phyloP scores from a whole-genome alignment of 1,140 invertebrate species.

The Lordiphosa collinella region DNA sequence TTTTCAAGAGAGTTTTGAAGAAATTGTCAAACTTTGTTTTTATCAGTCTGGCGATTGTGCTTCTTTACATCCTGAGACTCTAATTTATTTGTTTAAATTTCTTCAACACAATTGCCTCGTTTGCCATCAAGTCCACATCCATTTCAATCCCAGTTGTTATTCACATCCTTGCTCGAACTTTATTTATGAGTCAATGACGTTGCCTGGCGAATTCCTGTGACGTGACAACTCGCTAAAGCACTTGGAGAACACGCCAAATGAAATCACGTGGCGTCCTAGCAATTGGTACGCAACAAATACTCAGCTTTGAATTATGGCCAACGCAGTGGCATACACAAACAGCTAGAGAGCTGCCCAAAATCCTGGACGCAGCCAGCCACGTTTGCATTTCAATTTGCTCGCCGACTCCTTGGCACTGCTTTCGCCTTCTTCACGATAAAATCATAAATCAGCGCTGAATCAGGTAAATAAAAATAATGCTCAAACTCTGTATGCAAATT shows the following conservation, averaged over 20 bases:
- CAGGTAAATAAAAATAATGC: slow-evolving; percentile 78
- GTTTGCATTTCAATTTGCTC: slow-evolving; percentile 74
- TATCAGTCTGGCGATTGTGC: too few relatives aligned
- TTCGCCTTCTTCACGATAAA: slow-evolving; percentile 48
- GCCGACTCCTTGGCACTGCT: background rate
- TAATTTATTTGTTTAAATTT: slow-evolving; percentile 15
- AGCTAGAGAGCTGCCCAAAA: slow-evolving; percentile 5
- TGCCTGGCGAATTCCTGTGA: slow-evolving; percentile 59
- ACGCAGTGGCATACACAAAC: slow-evolving; percentile 49
- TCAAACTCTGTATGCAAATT: slow-evolving; percentile 75
- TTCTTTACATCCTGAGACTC: too few relatives aligned
- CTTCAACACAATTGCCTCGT: slow-evolving; percentile 30
- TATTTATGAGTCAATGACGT: slow-evolving; percentile 68
- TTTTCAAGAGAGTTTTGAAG: too few relatives aligned
- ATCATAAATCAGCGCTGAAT: slow-evolving; percentile 76
- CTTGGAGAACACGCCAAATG: slow-evolving; percentile 54
- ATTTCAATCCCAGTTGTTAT: background rate
- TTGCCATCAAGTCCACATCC: background rate
- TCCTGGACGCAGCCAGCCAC: slow-evolving; percentile 33
- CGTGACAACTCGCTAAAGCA: slow-evolving; percentile 58
- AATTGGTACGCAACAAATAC: slow-evolving; percentile 72
- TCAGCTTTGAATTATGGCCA: slow-evolving; percentile 65
- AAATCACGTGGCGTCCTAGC: slow-evolving; percentile 64
- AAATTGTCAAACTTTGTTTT: too few relatives aligned
- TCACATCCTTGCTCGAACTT: slow-evolving; percentile 31